Percentiles rank a stretch among this genome's conserved stretches.
These are phyloP conservation scores for Apoderus coryli DNA, from an alignment of 2,888 invertebrate genomes.

Conservation along the genomic window DNA sequence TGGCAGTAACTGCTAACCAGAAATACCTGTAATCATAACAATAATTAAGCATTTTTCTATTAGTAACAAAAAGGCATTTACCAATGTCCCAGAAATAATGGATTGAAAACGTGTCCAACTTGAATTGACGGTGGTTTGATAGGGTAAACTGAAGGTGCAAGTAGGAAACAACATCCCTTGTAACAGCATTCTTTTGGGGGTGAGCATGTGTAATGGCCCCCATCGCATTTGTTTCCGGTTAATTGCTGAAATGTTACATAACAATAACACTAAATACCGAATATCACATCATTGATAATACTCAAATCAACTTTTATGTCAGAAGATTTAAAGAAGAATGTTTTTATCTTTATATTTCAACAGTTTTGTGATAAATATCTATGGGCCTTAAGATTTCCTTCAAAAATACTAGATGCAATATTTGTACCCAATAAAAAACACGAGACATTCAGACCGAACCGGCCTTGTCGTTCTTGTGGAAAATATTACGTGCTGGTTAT, in stretches of 20 bases:
- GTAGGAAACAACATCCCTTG: conserved; percentile 39
- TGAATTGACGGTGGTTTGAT: conserved; percentile 32
- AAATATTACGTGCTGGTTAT: too few species aligned
- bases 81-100: conserved; percentile 56
- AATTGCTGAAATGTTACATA: conserved; percentile 32
- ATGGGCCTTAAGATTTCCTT: too few species aligned
- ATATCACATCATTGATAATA: too few species aligned
- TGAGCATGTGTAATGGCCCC: conserved; percentile 50
- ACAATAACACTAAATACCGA: too few species aligned
- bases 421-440: too few species aligned
- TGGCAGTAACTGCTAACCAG: conserved; percentile 47
- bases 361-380: too few species aligned
- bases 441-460: too few species aligned
- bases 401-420: too few species aligned
- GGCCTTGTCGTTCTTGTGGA: too few species aligned
- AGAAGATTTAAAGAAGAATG: too few species aligned
- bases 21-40: conserved; percentile 26
- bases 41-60: background rate
- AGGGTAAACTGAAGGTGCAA: conserved; percentile 17
- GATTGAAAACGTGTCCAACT: conserved; percentile 42
- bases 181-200: conserved; percentile 63
- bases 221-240: conserved; percentile 43
- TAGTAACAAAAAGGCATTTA: conserved; percentile 28
- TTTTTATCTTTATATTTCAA: too few species aligned
- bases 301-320: too few species aligned